Evolutionary conservation across 2,797 vertebrate genomes (phyloP).

Genomic region (Rhinatrema bivittatum): DNA sequence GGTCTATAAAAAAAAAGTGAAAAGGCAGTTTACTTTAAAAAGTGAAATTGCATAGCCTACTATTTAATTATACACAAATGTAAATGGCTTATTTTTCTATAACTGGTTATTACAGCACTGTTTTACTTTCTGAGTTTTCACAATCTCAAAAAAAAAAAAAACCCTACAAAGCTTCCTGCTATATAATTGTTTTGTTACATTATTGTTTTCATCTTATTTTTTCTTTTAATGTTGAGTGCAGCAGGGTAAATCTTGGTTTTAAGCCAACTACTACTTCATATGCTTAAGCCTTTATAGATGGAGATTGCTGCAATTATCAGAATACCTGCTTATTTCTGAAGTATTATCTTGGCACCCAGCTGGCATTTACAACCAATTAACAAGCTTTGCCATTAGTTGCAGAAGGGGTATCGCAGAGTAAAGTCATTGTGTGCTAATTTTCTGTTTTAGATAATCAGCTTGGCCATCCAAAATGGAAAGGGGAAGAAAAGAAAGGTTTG

Average conservation of each 20-base stretch:
- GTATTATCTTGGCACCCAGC: conserved; percentile 92
- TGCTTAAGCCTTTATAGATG: conserved; percentile 82
- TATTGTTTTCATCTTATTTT: conserved; percentile 80
- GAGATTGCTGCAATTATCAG: conserved; percentile 99
- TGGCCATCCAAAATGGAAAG: conserved; percentile 67
- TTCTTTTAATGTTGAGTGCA: conserved; percentile 77
- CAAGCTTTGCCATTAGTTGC: conserved; percentile 95
- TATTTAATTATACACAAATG: conserved; percentile 79
- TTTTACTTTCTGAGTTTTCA: conserved; percentile 75
- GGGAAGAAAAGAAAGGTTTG: conserved; percentile 68
- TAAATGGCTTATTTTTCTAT: conserved; percentile 77
- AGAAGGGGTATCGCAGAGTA: conserved; percentile 72
- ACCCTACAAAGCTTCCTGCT: conserved; percentile 69
- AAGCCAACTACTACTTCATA: conserved; percentile 77
- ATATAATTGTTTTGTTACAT: conserved; percentile 86
- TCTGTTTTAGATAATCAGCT: conserved; percentile 79
- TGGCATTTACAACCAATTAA: conserved; percentile 98
- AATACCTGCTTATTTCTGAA: conserved; percentile 98
- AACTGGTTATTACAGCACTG: conserved; percentile 77
- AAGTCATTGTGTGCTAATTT: conserved; percentile 77
- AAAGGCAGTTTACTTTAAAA: conserved; percentile 75
- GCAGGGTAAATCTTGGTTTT: conserved; percentile 82
- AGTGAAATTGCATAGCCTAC: conserved; percentile 75
- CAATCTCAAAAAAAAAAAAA: conserved; percentile 74
- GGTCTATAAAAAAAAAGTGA: conserved; percentile 64